phyloP scores from a whole-genome alignment of 1,140 invertebrate species.

The Globodera rostochiensis region DNA sequence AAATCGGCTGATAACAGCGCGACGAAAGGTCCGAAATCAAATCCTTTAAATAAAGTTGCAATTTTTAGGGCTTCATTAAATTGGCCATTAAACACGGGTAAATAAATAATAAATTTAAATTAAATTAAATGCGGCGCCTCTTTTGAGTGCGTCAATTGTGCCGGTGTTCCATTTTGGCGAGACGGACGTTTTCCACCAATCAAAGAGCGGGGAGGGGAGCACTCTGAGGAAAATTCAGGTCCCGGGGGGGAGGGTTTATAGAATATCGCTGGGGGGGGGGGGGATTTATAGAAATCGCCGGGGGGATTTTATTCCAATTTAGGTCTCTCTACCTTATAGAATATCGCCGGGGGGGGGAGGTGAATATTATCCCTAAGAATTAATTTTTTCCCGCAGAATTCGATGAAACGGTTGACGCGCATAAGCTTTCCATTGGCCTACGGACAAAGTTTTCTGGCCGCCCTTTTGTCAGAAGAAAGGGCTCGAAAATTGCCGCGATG shows the following conservation, averaged over 20 bases:
- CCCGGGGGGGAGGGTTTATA: neutral
- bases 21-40: slow-evolving; percentile 69
- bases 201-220: slow-evolving; percentile 30
- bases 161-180: slow-evolving; percentile 68
- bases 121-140: too few species aligned
- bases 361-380: neutral
- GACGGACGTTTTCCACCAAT: slow-evolving; percentile 66
- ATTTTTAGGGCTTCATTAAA: slow-evolving; percentile 18
- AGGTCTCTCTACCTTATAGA: too few species aligned
- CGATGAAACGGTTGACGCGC: slow-evolving; percentile 12
- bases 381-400: neutral
- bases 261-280: too few species aligned
- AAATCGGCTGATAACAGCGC: slow-evolving; percentile 75
- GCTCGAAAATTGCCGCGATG: slow-evolving; percentile 11
- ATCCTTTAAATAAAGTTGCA: neutral
- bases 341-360: too few species aligned
- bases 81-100: slow-evolving; percentile 31
- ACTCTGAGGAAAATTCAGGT: slow-evolving; percentile 13
- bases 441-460: slow-evolving; percentile 18
- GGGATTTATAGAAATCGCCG: too few species aligned
- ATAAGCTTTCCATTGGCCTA: slow-evolving; percentile 18
- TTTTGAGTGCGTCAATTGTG: slow-evolving; percentile 71
- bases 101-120: neutral
- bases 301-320: too few species aligned
- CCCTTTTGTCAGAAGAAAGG: slow-evolving; percentile 7